These are phyloP conservation scores for Vanessa cardui DNA, from an alignment of 2,888 invertebrate species.

Conservation along the genomic window DNA sequence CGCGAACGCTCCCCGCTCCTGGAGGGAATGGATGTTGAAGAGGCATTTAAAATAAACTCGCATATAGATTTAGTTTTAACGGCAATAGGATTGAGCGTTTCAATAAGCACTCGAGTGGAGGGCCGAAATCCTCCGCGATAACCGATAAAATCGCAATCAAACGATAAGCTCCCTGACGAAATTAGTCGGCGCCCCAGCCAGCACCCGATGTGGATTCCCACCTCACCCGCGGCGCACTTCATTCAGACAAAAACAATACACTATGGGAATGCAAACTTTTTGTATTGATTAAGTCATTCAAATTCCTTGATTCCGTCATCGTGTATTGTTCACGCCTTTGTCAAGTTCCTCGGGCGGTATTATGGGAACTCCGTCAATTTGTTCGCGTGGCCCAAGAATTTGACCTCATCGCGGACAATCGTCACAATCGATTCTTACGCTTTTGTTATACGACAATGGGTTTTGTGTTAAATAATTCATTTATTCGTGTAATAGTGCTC, in stretches of 20 bases:
- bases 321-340: slow-evolving; percentile 60
- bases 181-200: slow-evolving; percentile 63
- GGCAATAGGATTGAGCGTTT: slow-evolving; percentile 52
- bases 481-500: slow-evolving; percentile 61
- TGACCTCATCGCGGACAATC: slow-evolving; percentile 60
- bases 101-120: slow-evolving; percentile 52
- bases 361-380: slow-evolving; percentile 81
- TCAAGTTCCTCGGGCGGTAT: slow-evolving; percentile 68
- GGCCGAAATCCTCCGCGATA: slow-evolving; percentile 67
- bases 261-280: slow-evolving; percentile 77
- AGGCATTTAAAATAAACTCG: slow-evolving; percentile 33
- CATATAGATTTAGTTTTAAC: slow-evolving; percentile 35
- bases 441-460: slow-evolving; percentile 62
- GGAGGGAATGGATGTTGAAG: slow-evolving; percentile 25
- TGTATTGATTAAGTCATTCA: slow-evolving; percentile 81
- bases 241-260: slow-evolving; percentile 72
- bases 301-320: slow-evolving; percentile 67
- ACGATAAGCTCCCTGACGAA: slow-evolving; percentile 65
- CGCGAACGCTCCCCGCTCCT: background rate
- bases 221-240: slow-evolving; percentile 62
- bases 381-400: slow-evolving; percentile 69
- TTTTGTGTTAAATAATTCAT: slow-evolving; percentile 72
- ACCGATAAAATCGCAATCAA: slow-evolving; percentile 81
- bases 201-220: slow-evolving; percentile 78
- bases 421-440: slow-evolving; percentile 62